These are phyloP conservation scores for Sylvilagus bachmani DNA, from an alignment of 2,113 vertebrate genomes.

Conservation along the genomic window DNA sequence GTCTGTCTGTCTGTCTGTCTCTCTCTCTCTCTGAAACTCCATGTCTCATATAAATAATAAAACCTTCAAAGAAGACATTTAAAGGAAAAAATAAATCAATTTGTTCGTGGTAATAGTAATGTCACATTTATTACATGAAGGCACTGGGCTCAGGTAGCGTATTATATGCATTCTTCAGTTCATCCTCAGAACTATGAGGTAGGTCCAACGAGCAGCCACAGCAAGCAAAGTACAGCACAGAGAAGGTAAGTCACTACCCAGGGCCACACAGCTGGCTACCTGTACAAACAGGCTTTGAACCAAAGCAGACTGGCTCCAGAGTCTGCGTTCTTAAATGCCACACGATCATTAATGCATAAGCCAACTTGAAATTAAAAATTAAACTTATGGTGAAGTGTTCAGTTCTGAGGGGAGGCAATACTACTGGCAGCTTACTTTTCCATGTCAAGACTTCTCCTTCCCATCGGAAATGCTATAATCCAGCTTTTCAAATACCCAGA, in stretches of 20 bases:
- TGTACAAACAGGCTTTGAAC: background rate
- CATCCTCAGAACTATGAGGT: background rate
- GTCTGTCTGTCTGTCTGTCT: too few relatives aligned
- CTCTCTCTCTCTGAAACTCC: too few relatives aligned
- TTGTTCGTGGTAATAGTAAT: background rate
- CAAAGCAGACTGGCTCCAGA: background rate
- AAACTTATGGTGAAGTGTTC: background rate
- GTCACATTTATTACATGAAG: background rate
- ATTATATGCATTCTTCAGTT: background rate
- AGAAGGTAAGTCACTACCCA: background rate
- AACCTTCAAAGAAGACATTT: too few relatives aligned
- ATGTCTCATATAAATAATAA: too few relatives aligned
- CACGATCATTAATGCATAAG: background rate
- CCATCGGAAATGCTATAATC: background rate
- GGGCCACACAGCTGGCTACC: background rate
- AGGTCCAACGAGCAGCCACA: background rate
- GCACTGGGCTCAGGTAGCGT: background rate
- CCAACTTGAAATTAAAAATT: background rate
- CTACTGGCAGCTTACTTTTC: constrained; percentile 11
- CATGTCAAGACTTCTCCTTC: background rate
- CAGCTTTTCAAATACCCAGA: background rate
- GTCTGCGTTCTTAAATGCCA: background rate
- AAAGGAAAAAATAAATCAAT: background rate
- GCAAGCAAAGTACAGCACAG: background rate
- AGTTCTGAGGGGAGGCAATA: background rate